Base-by-base conservation (phyloP, 2,113 vertebrate species). In the Campylomormyrus numenius region DNA sequence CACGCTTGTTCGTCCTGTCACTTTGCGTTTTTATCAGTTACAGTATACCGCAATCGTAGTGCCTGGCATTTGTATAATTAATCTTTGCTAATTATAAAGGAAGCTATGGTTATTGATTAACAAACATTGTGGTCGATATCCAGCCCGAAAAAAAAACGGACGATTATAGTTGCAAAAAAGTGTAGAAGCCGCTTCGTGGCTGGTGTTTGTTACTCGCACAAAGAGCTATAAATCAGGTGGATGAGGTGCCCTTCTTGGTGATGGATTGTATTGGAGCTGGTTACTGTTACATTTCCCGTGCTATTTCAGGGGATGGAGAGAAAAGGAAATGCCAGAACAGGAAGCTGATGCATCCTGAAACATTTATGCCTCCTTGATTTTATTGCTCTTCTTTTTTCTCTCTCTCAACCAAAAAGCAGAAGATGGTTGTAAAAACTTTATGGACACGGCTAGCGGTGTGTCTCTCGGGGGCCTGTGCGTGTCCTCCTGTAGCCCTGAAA, bases 291-390 rank as follows among this genome's bases (percentile, higher is more conserved):
- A 53, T 53, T 74, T n/a, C 53, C 49, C 3, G 45, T 49, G 91
- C 94, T 95, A 95, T 94, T 95, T 94, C 94, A 53, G 90, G 91
- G 87, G 91, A 90, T 46, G 88, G 74, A 89, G 93, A 93, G 90
- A 91, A 92, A 93, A 87, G 92, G 91, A 93, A 92, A 93, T 89
- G 89, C 91, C 88, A 92, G 91, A 89, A 91, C 56, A 88, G 91
- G 42, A 89, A 89, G 49, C 84, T 49, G 56, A 48, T 85, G 52
- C 35, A 58, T 62, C 50, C 35, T 24, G 83, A 91, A 91, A 90
- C 91, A 80, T 94, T 95, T 94, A 94, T 92, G 35, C 92, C 90
- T 88, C 91, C 70, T 93, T 92, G 93, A 93, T 94, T 87, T 93
- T 93, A 93, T 91, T 91, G 92, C 93, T 89, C 89, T 91, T 89